These are phyloP conservation scores for Prionace glauca DNA, from an alignment of 2,797 vertebrate genomes.

Conservation along the genomic window DNA sequence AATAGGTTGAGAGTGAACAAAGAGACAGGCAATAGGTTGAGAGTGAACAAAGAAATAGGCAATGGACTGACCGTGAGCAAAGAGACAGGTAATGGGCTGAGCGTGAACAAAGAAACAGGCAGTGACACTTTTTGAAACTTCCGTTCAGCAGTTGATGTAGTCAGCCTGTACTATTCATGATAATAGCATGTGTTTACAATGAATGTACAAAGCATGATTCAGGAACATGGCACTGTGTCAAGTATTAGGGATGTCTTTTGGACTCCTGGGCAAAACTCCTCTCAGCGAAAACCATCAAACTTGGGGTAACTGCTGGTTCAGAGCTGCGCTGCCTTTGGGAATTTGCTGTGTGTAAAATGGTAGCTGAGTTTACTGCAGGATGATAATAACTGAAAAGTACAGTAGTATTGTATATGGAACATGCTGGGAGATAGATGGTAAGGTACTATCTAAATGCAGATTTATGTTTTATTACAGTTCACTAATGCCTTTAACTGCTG, in stretches of 20 bases:
- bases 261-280: background rate
- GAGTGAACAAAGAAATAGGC: no score
- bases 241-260: background rate
- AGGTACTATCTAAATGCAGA: background rate
- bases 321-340: background rate
- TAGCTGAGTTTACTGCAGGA: background rate
- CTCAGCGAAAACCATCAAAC: background rate
- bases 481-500: background rate
- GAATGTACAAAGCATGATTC: background rate
- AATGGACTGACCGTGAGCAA: background rate
- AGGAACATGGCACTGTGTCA: background rate
- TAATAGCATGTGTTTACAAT: background rate
- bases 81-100: background rate
- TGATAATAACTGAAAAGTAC: background rate
- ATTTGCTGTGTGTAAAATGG: background rate
- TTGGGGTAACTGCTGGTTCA: background rate
- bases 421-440: background rate
- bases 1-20: background rate
- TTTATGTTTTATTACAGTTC: background rate
- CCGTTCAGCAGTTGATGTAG: background rate
- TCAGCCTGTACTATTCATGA: background rate
- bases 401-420: no score
- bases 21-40: background rate
- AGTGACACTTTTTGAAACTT: background rate
- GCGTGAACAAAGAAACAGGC: background rate